Percentiles rank a stretch among this genome's conserved stretches.
phyloP scores from a whole-genome alignment of 1,140 invertebrate genomes.

The Drosophila erecta region DNA sequence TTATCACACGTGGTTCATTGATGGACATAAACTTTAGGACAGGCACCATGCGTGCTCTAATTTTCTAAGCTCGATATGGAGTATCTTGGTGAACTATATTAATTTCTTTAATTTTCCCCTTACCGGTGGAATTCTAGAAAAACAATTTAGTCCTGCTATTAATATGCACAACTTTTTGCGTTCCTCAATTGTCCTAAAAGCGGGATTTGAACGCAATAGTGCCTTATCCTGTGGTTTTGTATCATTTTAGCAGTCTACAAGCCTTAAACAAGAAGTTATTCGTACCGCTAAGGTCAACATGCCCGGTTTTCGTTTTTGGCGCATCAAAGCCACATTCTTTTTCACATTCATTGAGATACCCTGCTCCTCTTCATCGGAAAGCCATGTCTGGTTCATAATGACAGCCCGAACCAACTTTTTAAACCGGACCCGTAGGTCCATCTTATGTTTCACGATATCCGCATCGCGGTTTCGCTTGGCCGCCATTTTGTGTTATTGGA shows the following conservation, averaged over 20 bases:
- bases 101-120: neutral
- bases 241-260: neutral
- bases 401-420: constrained; percentile 55
- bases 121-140: constrained; percentile 67
- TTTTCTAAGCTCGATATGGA: constrained; percentile 47
- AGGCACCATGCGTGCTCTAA: constrained; percentile 65
- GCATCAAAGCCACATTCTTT: constrained; percentile 69
- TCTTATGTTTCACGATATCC: constrained; percentile 9
- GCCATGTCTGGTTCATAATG: constrained; percentile 54
- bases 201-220: constrained; percentile 43
- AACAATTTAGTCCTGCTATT: constrained; percentile 58
- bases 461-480: constrained; percentile 13
- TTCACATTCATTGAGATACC: constrained; percentile 69
- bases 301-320: constrained; percentile 69
- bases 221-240: constrained; percentile 61
- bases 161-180: constrained; percentile 60
- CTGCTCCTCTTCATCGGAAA: constrained; percentile 57
- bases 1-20: constrained; percentile 46
- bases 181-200: constrained; percentile 50
- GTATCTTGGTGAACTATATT: neutral
- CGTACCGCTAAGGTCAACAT: constrained; percentile 66
- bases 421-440: constrained; percentile 39
- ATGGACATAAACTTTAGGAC: constrained; percentile 53
- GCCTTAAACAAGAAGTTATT: neutral
- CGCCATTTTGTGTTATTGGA: constrained; percentile 2